Evolutionary conservation across 1,140 invertebrate species (phyloP).

Genomic region (Drosophila varians): DNA sequence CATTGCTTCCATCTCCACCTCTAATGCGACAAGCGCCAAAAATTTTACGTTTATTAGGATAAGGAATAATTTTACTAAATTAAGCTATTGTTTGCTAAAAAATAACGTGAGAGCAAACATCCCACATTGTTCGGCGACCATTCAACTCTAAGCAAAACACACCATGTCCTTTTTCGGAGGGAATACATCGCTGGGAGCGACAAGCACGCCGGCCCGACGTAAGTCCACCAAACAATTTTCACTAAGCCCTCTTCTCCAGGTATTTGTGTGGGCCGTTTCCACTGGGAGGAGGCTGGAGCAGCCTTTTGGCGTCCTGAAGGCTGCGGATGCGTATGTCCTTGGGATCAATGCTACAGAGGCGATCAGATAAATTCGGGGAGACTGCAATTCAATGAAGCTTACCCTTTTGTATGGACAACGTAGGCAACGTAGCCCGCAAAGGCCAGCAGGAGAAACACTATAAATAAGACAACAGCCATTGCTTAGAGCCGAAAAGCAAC

Average conservation of each 20-base stretch:
- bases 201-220: conserved; percentile 82
- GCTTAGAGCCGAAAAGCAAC: conserved; percentile 17
- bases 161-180: conserved; percentile 78
- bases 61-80: conserved; percentile 20
- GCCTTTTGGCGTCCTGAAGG: conserved; percentile 50
- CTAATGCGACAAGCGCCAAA: conserved; percentile 55
- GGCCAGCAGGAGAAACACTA: conserved; percentile 24
- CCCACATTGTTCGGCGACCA: background rate
- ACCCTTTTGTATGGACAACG: conserved; percentile 58
- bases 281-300: conserved; percentile 35
- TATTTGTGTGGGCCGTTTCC: conserved; percentile 38
- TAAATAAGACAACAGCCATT: conserved; percentile 29
- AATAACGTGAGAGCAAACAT: background rate
- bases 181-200: conserved; percentile 76
- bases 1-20: background rate
- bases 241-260: conserved; percentile 56
- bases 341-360: conserved; percentile 47
- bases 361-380: background rate
- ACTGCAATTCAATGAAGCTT: background rate
- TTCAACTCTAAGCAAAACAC: background rate
- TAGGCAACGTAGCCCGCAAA: conserved; percentile 40
- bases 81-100: background rate
- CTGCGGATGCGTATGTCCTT: conserved; percentile 52
- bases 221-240: conserved; percentile 35
- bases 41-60: conserved; percentile 51